Base-by-base conservation (phyloP, 2,113 vertebrate species). In the Phycodurus eques region DNA sequence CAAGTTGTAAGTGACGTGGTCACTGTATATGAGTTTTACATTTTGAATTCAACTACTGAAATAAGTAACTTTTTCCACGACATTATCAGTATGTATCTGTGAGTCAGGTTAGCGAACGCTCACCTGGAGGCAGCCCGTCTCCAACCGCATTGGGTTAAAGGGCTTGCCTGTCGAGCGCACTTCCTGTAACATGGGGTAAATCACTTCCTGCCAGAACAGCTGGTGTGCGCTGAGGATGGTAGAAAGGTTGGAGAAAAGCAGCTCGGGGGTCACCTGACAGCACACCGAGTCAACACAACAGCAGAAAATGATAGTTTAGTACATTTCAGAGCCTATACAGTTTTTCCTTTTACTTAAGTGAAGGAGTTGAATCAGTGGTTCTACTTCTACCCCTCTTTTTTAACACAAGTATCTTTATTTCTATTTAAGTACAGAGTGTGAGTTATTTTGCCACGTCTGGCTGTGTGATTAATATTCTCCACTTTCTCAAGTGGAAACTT, bases 191-290 rank as follows among this genome's bases (percentile, higher is more conserved):
- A 91, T 88, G 5, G 94, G 95, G 27, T 82, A 89, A 44, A 95
- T 80, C 68, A 94, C 93, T 47, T 95, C 92, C 62, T 92, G 83
- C 94, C 94, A 95, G 80, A 95, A 94, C 11, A 76, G 80, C 70
- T 66, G 87, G 73, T 96, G 95, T 27, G 88, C 86, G 1, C 57
- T 70, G 70, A 95, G 87, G 80, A 96, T 89, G 68, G 80, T 86
- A 51, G 92, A 84, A 22, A 96, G 82, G 82, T 93, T 93, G 70
- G 88, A 94, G 84, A 95, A 95, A 8, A 95, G 89, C 43, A 71
- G 80, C 73, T 91, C 80, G 2, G 86, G 88, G 5, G 87, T 88
- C 61, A 95, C 90, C 93, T 93, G 80, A 60, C 46, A 68, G 19
- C 74, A n/a, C 8, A 64, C 6, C 42, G 54, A 71, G 68, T 44